phyloP scores from a whole-genome alignment of 64 coral and sea anemone species.

The Acropora tenuis region DNA sequence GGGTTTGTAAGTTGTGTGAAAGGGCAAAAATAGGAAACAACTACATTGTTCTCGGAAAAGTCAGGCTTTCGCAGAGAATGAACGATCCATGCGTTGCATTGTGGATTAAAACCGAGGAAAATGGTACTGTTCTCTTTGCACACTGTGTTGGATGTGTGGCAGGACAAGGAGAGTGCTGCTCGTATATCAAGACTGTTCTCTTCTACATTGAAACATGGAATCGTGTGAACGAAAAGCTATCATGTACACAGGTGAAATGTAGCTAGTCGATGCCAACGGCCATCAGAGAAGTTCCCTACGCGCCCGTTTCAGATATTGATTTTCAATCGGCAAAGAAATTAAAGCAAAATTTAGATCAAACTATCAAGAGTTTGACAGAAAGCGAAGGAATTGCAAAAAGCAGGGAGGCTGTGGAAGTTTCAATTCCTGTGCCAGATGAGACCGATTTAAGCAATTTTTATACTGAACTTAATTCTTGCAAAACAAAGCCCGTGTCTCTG shows the following conservation, averaged over 20 bases:
- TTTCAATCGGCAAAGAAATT: background rate
- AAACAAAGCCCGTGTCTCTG: background rate
- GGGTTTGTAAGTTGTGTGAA: constrained; percentile 20
- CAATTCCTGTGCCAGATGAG: background rate
- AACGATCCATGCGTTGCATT: constrained; percentile 30
- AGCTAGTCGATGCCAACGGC: background rate
- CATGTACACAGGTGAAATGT: background rate
- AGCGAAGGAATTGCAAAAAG: background rate
- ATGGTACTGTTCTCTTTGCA: constrained; percentile 32
- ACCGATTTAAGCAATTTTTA: background rate
- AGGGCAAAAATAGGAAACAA: constrained; percentile 27
- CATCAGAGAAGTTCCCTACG: background rate
- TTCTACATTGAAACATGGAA: constrained; percentile 12
- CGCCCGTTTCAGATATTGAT: background rate
- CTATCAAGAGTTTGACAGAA: background rate
- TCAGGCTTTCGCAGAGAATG: constrained; percentile 30
- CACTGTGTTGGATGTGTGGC: background rate
- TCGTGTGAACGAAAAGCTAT: constrained; percentile 1
- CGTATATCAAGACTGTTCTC: background rate
- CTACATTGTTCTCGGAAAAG: constrained; percentile 19
- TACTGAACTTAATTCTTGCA: background rate
- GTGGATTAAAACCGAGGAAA: constrained; percentile 33
- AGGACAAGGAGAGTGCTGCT: constrained; percentile 14
- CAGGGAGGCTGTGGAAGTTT: background rate
- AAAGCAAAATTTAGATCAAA: background rate